Conservation (phyloP, 2,113 vertebrate genomes). For the Rhodinocichla rosea region DNA sequence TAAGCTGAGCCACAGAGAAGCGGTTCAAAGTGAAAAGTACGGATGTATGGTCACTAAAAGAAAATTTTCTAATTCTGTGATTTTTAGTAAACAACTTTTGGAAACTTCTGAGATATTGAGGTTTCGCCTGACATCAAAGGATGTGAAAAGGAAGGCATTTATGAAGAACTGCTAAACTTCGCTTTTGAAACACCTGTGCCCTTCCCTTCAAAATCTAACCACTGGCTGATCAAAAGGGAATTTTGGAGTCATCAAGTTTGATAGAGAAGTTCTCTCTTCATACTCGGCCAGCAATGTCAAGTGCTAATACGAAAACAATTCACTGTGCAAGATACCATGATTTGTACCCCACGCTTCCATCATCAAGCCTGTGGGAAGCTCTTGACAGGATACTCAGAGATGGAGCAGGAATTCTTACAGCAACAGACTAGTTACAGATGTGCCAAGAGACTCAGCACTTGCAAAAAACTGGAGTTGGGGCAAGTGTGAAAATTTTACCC, state of each 20-base stretch:
- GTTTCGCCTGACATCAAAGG: neutral
- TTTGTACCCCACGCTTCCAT: neutral
- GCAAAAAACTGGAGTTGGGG: neutral
- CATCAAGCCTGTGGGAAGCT: neutral
- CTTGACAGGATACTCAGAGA: neutral
- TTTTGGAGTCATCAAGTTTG: neutral
- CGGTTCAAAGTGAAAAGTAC: neutral
- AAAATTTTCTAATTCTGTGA: neutral
- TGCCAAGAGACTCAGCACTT: neutral
- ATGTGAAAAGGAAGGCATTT: neutral
- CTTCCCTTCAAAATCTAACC: neutral
- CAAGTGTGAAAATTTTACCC: neutral
- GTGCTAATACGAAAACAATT: neutral
- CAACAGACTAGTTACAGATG: neutral
- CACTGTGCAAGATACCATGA: neutral
- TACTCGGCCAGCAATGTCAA: neutral
- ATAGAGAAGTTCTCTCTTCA: neutral
- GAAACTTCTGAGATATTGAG: neutral
- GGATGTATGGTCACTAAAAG: neutral
- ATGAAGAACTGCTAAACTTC: neutral
- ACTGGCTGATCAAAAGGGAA: neutral
- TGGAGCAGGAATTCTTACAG: neutral
- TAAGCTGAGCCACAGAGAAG: neutral
- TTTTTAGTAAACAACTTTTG: neutral
- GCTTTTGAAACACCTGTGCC: neutral